phyloP scores from a whole-genome alignment of 2,797 vertebrate species.

The Octomys mimax region DNA sequence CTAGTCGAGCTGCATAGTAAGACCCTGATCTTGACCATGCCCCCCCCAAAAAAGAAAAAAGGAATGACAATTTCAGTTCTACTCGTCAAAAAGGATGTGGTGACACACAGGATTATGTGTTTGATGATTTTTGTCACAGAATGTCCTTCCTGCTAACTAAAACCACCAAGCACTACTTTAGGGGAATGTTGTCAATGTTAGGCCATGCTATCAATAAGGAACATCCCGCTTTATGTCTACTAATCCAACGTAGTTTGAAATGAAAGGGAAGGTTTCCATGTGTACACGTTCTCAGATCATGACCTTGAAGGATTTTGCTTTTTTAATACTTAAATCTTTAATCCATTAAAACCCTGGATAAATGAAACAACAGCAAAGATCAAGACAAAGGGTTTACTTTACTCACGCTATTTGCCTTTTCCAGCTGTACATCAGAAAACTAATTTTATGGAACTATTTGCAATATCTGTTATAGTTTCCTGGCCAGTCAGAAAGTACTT shows the following conservation, averaged over 20 bases:
- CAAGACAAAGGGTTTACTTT: background rate
- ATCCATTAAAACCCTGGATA: background rate
- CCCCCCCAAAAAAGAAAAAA: no score
- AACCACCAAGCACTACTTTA: background rate
- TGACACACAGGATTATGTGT: background rate
- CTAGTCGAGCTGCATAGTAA: no score
- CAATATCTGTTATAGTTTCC: background rate
- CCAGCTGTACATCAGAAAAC: background rate
- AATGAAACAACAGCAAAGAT: no score
- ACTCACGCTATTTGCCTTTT: background rate
- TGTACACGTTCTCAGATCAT: background rate
- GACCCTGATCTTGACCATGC: no score
- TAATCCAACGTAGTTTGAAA: accelerated
- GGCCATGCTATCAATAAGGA: no score
- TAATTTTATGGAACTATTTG: no score
- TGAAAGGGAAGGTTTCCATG: background rate
- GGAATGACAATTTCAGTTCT: background rate
- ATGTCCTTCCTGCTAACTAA: background rate
- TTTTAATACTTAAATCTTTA: background rate
- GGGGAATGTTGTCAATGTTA: background rate
- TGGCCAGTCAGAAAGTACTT: background rate
- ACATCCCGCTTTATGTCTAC: no score
- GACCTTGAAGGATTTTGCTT: background rate
- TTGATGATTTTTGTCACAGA: background rate
- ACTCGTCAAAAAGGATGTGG: background rate